Base-by-base conservation (phyloP, 2,797 vertebrate species). In the Tamandua tetradactyla region DNA sequence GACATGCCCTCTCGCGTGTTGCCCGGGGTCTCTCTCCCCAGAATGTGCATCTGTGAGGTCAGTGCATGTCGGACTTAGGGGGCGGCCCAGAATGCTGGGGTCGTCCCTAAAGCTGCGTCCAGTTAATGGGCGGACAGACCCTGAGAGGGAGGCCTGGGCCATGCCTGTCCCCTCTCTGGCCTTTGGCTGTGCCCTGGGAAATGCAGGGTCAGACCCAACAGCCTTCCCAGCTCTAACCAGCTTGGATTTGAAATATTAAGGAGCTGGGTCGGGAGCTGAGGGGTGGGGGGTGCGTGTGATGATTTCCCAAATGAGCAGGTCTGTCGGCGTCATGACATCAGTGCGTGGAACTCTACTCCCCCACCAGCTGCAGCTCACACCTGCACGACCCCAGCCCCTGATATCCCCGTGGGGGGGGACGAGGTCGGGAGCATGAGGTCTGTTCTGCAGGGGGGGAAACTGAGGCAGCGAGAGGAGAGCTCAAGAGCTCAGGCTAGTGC, bases 321-420 rank as follows among this genome's bases (percentile, higher is more conserved):
- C 47, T 2, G 1, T 2, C 1, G 4, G 20, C n/a, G 35, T 8
- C 7, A 7, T 22, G 2, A 12, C 0, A 9, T 35, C 59, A 27
- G 17, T 7, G 5, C 2, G 17, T 1, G 4, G 37, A 66, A n/a
- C 32, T 32, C 17, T n/a, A 42, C 2, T 40, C 14, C 35, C 22
- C 27, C 18, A 27, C n/a, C n/a, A n/a, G n/a, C 30, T 9, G 49
- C 1, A 23, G 13, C 25, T 3, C 9, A 47, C 49, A 10, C 42
- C 62, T 5, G 18, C 35, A 3, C 0, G 0, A 13, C 7, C 6
- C 1, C 3, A 18, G 44, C 7, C 27, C 32, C 35, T 44, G 12
- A 35, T 4, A 3, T 4, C n/a, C 4, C 10, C 0, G 0, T 6
- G 1, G 4, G 52, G 12, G 35, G 64, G 23, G 59, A 20, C 49